These are phyloP conservation scores for Conomelus anceps DNA, from an alignment of 2,888 invertebrate species.

Conservation along the genomic window DNA sequence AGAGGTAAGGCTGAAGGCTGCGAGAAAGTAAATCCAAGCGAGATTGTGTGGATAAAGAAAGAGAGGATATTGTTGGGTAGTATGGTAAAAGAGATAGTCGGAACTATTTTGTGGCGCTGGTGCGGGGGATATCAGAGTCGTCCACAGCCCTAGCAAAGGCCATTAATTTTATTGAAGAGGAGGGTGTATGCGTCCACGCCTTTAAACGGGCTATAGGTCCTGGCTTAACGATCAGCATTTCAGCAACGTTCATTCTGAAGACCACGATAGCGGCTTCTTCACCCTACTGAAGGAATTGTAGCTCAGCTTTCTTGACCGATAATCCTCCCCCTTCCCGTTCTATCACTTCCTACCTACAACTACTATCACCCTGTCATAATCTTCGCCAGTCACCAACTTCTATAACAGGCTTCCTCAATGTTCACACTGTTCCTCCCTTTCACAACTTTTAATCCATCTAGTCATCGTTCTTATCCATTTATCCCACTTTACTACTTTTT, in stretches of 20 bases:
- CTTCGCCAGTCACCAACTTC: neutral
- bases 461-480: neutral
- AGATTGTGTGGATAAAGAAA: neutral
- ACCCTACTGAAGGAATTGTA: neutral
- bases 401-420: neutral
- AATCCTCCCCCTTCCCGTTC: no score
- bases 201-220: neutral
- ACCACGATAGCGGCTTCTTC: neutral
- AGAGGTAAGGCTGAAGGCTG: neutral
- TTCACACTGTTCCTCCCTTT: neutral
- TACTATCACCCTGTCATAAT: neutral
- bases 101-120: neutral
- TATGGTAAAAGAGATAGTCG: neutral
- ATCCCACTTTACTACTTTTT: no score
- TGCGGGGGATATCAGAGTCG: neutral
- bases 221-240: neutral
- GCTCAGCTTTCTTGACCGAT: neutral
- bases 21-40: neutral
- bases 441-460: neutral
- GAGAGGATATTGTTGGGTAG: no score
- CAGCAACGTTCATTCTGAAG: neutral
- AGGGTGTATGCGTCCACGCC: neutral
- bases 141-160: neutral
- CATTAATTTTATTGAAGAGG: neutral
- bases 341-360: neutral